These are phyloP conservation scores for Nycteola revayana DNA, from an alignment of 2,888 invertebrate genomes.

Conservation along the genomic window DNA sequence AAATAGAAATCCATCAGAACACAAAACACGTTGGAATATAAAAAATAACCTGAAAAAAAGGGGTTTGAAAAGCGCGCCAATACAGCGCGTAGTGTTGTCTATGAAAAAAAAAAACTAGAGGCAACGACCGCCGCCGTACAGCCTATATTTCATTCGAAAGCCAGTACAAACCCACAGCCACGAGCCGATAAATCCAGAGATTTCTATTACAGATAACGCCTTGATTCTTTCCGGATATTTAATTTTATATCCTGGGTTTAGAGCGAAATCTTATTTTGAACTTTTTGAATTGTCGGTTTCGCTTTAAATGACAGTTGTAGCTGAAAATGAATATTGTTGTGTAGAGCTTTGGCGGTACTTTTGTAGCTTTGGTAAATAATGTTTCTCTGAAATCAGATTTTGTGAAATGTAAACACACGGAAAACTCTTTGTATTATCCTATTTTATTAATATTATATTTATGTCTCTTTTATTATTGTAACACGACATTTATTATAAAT, in stretches of 20 bases:
- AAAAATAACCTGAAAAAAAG: constrained; percentile 34
- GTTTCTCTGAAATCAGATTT: no score
- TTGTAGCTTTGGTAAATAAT: no score
- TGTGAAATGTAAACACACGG: no score
- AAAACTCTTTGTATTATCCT: no score
- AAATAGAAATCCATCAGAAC: constrained; percentile 33
- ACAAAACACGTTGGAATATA: constrained; percentile 32
- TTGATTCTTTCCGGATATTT: constrained; percentile 77
- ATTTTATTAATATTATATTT: no score
- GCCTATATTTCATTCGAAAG: constrained; percentile 71
- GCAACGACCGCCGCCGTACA: constrained; percentile 46
- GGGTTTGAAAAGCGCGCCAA: constrained; percentile 44
- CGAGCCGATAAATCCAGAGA: constrained; percentile 76
- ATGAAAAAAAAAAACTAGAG: constrained; percentile 45
- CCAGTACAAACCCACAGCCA: constrained; percentile 57
- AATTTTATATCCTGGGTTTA: constrained; percentile 66
- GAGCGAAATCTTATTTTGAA: constrained; percentile 47
- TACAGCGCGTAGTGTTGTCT: constrained; percentile 42
- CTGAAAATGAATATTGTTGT: no score
- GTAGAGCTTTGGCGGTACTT: no score
- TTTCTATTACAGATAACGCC: constrained; percentile 77
- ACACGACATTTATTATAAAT: no score
- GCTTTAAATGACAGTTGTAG: no score
- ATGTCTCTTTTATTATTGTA: no score
- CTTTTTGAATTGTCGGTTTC: neutral